Conservation (phyloP, 2,888 invertebrate species). For the Sarcophaga variegata region DNA sequence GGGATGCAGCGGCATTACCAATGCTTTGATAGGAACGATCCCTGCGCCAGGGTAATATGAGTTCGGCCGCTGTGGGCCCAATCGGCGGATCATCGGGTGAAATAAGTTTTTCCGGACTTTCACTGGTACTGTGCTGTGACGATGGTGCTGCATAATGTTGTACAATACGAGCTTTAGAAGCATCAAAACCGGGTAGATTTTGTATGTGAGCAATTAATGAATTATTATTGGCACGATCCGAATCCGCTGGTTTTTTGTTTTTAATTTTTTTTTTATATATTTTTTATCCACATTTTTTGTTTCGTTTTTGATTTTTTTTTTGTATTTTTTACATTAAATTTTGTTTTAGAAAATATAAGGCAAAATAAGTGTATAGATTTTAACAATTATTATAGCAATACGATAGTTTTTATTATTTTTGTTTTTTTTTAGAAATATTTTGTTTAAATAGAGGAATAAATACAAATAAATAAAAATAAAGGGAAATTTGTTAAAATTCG, state of each 20-base stretch:
- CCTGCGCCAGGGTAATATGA: constrained; percentile 92
- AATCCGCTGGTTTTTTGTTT: constrained; percentile 77
- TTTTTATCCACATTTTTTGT: constrained; percentile 2
- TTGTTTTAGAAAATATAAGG: constrained; percentile 44
- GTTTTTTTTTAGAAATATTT: constrained; percentile 10
- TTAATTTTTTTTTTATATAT: constrained; percentile 11
- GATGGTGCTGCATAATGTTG: constrained; percentile 85
- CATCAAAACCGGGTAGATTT: constrained; percentile 87
- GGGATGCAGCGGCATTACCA: constrained; percentile 82
- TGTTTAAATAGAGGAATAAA: constrained; percentile 61
- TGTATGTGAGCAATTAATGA: constrained; percentile 87
- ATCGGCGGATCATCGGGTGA: constrained; percentile 83
- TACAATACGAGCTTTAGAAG: constrained; percentile 87
- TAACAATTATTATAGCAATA: constrained; percentile 54
- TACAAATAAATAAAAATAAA: constrained; percentile 50
- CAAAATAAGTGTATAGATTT: constrained; percentile 16
- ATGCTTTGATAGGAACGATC: constrained; percentile 88
- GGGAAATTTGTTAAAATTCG: constrained; percentile 57
- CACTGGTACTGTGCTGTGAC: constrained; percentile 69
- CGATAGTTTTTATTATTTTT: constrained; percentile 40
- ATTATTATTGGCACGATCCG: constrained; percentile 85
- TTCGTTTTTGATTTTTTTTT: background rate
- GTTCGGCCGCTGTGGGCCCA: constrained; percentile 89
- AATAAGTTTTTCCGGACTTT: constrained; percentile 78
- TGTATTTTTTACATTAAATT: constrained; percentile 25